A percentile compares a stretch with the other conserved stretches of the same genome.
phyloP scores from a whole-genome alignment of 2,888 invertebrate genomes.

The Spisula solida region DNA sequence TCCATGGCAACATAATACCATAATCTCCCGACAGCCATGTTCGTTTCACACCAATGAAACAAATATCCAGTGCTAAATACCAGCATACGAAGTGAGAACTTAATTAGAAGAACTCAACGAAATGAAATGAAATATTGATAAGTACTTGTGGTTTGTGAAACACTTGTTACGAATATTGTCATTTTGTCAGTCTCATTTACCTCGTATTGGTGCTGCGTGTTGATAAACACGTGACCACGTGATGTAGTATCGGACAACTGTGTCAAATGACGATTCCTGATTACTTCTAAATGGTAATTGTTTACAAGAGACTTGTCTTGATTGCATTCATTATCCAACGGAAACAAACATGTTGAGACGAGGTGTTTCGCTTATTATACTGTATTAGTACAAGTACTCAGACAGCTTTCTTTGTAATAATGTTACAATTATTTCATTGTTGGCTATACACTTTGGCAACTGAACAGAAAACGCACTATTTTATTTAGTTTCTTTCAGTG shows the following conservation, averaged over 20 bases:
- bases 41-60: background rate
- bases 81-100: slow-evolving; percentile 10
- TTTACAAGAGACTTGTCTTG: background rate
- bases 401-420: too few relatives aligned
- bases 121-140: slow-evolving; percentile 18
- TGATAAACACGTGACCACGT: background rate
- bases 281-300: background rate
- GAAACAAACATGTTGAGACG: too few relatives aligned
- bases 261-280: background rate
- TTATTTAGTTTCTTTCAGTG: too few relatives aligned
- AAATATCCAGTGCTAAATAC: background rate
- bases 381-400: background rate
- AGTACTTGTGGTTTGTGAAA: background rate
- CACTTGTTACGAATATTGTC: slow-evolving; percentile 10
- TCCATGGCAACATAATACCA: background rate
- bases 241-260: background rate
- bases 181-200: background rate
- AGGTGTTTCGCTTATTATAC: too few relatives aligned
- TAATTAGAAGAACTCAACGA: slow-evolving; percentile 11
- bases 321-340: background rate
- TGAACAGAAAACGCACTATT: too few relatives aligned
- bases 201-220: background rate
- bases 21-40: background rate
- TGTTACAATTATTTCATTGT: too few relatives aligned
- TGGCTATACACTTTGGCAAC: too few relatives aligned